These are phyloP conservation scores for Premnoplex brunnescens DNA, from an alignment of 2,797 vertebrate genomes.

Conservation along the genomic window DNA sequence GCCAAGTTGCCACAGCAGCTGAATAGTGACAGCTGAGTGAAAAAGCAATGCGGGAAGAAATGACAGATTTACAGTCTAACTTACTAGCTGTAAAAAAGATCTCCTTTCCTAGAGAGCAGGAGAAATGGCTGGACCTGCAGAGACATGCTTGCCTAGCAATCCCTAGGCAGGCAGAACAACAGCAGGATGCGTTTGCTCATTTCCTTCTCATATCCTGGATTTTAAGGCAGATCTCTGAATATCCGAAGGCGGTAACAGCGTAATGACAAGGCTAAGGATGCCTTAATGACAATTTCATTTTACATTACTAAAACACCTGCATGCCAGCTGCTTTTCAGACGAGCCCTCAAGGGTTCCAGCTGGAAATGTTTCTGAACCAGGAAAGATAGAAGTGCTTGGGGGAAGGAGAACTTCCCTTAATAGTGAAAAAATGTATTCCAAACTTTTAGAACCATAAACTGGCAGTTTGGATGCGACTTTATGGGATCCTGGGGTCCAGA, in stretches of 20 bases:
- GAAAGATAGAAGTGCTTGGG: not conserved
- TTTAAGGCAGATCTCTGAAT: not conserved
- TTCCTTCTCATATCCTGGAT: not conserved
- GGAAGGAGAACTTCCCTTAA: not conserved
- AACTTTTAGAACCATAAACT: not conserved
- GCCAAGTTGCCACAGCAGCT: not conserved
- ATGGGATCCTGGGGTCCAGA: not conserved
- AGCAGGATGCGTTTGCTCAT: not conserved
- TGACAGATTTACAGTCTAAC: constrained; percentile 39
- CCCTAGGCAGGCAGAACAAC: not conserved
- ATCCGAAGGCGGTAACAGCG: not conserved
- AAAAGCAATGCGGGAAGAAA: not conserved
- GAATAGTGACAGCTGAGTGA: not conserved
- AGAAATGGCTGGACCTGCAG: not conserved
- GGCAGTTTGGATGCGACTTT: not conserved
- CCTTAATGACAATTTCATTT: not conserved
- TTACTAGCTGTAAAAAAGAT: not conserved
- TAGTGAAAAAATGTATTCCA: not conserved
- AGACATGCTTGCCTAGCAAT: not conserved
- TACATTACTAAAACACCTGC: not conserved
- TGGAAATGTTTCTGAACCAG: not conserved
- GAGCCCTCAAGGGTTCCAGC: not conserved
- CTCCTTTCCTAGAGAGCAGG: constrained; percentile 9
- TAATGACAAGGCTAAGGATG: not conserved
- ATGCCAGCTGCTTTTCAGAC: not conserved